Evolutionary conservation across 2,113 vertebrate genomes (phyloP), one percentile per base, ranked within the genome.

Genomic region (Ceyx cyanopectus): DNA sequence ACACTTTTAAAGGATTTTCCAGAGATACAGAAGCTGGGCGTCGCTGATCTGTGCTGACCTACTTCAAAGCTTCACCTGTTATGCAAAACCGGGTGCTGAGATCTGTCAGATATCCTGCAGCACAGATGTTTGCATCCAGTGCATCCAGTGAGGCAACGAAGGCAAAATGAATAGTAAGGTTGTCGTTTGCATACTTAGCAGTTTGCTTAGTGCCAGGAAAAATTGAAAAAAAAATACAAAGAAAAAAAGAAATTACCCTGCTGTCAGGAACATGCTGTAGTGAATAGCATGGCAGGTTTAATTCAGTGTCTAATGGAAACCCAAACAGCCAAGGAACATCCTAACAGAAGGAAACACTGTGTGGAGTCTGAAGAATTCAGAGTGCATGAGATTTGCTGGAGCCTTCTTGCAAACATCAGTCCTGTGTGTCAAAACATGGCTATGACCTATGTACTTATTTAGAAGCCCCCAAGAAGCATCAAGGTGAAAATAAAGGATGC

Each of bases 11-110:
- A 72, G 85, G 85, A 79, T 92, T 94, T 95, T 9, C 85, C 61
- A 67, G 50, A 65, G 62, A 81, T 91, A 61, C 15, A 30, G 72
- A 60, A 81, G 50, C 76, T 91, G 5, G 0, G 29, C 4, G 0
- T 46, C 4, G 1, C 74, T 82, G 72, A 70, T 96, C 81, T 54
- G 2, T 0, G 10, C 61, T 92, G 93, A 92, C 92, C 94, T 93
- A 85, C 77, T 96, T 92, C 72, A 79, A 63, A 51, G 56, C 58
- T 69, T 96, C 91, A 95, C 84, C 89, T 94, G 20, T 10, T 74
- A 21, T 2, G 14, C 24, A 46, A 85, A 92, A 58, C 48, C 23
- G 1, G 0, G 13, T 1, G 23, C 24, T 13, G 66, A 73, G 73
- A 77, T 82, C 75, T 81, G 66, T 76, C 83, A 82, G 80, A 63